These are phyloP conservation scores for Haliclystus octoradiatus DNA, from an alignment of 30 jellyfish, hydroid and myxozoan species.

Conservation along the genomic window DNA sequence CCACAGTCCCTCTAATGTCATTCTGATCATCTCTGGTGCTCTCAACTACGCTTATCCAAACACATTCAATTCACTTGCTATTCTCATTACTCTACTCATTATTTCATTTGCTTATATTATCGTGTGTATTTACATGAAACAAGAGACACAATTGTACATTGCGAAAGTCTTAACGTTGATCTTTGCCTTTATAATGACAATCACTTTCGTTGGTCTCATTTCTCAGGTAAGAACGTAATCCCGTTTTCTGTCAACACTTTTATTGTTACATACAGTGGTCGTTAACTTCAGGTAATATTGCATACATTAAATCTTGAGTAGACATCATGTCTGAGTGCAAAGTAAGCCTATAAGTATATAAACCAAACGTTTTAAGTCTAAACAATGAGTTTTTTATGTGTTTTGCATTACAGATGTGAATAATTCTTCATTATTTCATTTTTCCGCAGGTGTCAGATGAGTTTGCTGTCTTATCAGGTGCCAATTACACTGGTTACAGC, in stretches of 20 bases:
- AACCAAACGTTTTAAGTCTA: too few relatives aligned
- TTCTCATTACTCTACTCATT: constrained; percentile 27
- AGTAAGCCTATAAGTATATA: too few relatives aligned
- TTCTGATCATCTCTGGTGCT: constrained; percentile 66
- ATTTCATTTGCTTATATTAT: constrained; percentile 25
- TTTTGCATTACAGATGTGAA: too few relatives aligned
- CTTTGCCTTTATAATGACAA: constrained; percentile 64
- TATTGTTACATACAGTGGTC: too few relatives aligned
- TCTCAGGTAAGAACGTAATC: constrained; percentile 82
- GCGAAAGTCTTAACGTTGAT: constrained; percentile 67
- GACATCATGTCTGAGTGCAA: too few relatives aligned
- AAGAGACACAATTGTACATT: constrained; percentile 51
- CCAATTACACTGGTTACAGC: not conserved
- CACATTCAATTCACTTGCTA: constrained; percentile 36
- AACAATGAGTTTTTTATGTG: too few relatives aligned
- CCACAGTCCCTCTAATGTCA: constrained; percentile 82
- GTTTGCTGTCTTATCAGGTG: not conserved
- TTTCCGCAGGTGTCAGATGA: not conserved
- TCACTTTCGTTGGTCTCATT: constrained; percentile 83
- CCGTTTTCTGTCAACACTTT: too few relatives aligned
- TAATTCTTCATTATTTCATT: too few relatives aligned
- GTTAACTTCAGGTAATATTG: too few relatives aligned
- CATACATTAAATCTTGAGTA: too few relatives aligned
- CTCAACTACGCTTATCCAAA: constrained; percentile 70
- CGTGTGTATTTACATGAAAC: constrained; percentile 50